Base-by-base conservation (phyloP, 2,797 vertebrate species). In the Crocodylus rhombifer region DNA sequence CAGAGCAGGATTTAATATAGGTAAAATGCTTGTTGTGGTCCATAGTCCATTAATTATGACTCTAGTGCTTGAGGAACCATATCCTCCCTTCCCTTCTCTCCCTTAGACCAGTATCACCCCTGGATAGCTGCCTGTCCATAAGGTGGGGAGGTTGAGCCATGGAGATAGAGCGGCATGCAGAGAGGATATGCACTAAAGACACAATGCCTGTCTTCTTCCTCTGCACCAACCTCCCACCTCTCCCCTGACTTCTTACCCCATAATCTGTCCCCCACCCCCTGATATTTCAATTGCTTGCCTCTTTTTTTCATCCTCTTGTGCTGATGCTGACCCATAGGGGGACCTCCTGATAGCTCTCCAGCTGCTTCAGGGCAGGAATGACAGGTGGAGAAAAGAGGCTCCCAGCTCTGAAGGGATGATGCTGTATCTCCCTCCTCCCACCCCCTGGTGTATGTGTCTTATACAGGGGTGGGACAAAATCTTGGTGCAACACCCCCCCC, bases 331-430 rank as follows among this genome's bases (percentile, higher is more conserved):
- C 65, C 21, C 28, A 51, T 42, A 42, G 7, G 15, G 14, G 42
- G 36, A 33, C 60, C 64, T 61, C 73, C 79, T 60, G 75, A 74
- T 86, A 23, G 60, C 60, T 77, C 57, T 87, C 63, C 33, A 26
- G 26, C 67, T 67, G 21, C 33, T 65, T 26, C 0, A 0, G 0
- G 4, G 30, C 1, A 2, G 56, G 51, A 20, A 6, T 60, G 30
- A 17, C 28, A 58, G 36, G 12, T 42, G 62, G 64, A 30, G 58
- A 62, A 65, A 11, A 86, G 86, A 63, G 42, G 8, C 17, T 77
- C 55, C 79, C 82, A 0, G 2, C 74, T 82, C 8, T 55, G 80
- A 80, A 16, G 25, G 30, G 36, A 36, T 0, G 0, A 26, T 87
- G 80, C 64, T 13, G 78, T 58, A 1, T 71, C 36, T 25, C 28